Evolutionary conservation across 2,888 invertebrate species (phyloP), one percentile per base, ranked within the genome.

Genomic region (Tenthredo amoena): DNA sequence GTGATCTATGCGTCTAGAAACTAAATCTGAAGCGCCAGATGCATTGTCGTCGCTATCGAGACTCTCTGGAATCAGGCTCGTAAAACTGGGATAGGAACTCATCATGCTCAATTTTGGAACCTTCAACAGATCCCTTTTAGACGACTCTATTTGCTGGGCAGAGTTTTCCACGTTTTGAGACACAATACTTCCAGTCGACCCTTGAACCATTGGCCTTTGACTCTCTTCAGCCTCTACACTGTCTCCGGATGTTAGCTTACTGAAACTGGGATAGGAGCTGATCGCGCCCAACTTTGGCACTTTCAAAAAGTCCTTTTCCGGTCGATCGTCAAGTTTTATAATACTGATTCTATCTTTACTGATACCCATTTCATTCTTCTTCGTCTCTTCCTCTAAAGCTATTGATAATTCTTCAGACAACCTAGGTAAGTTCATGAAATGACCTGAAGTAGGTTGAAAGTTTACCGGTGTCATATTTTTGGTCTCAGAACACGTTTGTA

Each of bases 211-310:
- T 21, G 15, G 6, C 47, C 15, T 79, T 18, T 43, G 40, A 34
- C 58, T 65, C 5, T 81, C 55, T 18, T 85, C 55, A 15, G 31
- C 55, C 18, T 89, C 88, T 10, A 86, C 84, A n/a, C 87, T 87
- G 31, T 91, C 89, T 55, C 86, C 85, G 9, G 88, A 86, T 12
- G 88, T 86, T 26, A 90, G 86, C 84, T 86, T 89, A 2, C 87
- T 87, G 84, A 90, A 91, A 87, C 90, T 91, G 0, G 90, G 90
- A 55, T 89, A 88, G 1, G 88, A 86, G 84, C 89, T 89, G 9
- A 87, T 88, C 10, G 88, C 86, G n/a, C 88, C 88, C 58, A 92
- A 87, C 88, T 90, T 91, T n/a, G 91, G 91, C 47, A 89, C 89
- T 86, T 87, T 87, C 10, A 87, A 84, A 71, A 86, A 87, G 77